Base-by-base conservation (phyloP, 2,113 vertebrate genomes). In the Origma solitaria region DNA sequence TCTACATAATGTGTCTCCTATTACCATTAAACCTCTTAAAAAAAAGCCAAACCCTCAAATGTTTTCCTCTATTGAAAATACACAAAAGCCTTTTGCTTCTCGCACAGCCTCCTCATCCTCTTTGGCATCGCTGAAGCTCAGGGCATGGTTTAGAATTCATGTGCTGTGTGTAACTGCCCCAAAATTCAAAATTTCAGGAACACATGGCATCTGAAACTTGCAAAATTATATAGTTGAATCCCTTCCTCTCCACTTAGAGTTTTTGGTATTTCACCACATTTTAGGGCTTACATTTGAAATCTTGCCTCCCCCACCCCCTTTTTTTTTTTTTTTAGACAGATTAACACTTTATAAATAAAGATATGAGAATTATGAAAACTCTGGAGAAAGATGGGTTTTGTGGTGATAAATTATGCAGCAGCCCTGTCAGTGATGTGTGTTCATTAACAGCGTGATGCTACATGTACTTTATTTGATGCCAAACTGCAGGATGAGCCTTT, bases 381-480 rank as follows among this genome's bases (percentile, higher is more conserved):
- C 86, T 5, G 23, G 40, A 82, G 90, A 68, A 92, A 49, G 88
- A 25, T 0, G 8, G 76, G 25, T 18, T 81, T 85, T 77, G 60
- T 47, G 94, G 86, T 35, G 89, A 44, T 66, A 77, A 86, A 68
- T 87, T 85, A 79, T 77, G 57, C 91, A 80, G 62, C 10, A 82
- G 70, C 64, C 70, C 57, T 79, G 86, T 53, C 51, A 64, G 78
- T 22, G 51, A 11, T 38, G 58, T 40, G 79, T 50, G 60, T 53
- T 87, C 66, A 12, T 87, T 65, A 95, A 8, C 90, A 76, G 82
- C 9, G 1, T 14, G 81, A 40, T 12, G 57, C 3, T 13, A 44
- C 71, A 20, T 2, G 4, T 7, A 3, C 45, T 82, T 64, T 35
- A 30, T 85, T 80, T 50, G 54, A 72, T 61, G 79, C 45, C 73